Evolutionary conservation across 2,888 invertebrate species (phyloP).

Genomic region (Incurvaria masculella): DNA sequence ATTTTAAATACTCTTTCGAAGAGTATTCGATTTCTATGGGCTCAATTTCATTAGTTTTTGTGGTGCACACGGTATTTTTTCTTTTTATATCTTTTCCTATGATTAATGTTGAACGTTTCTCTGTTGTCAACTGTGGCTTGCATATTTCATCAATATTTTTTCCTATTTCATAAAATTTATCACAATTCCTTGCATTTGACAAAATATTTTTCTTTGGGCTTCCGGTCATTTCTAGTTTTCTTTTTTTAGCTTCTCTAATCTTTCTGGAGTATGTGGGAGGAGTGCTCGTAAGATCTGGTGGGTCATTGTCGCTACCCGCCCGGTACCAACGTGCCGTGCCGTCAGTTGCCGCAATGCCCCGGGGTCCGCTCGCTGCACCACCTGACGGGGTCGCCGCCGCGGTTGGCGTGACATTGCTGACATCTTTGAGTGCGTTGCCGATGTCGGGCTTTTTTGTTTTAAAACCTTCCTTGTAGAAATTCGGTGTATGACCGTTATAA

Average conservation of each 20-base stretch:
- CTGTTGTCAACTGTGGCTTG: no score
- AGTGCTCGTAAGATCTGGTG: constrained; percentile 38
- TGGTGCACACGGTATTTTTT: constrained; percentile 30
- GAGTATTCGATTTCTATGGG: constrained; percentile 59
- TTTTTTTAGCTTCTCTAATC: constrained; percentile 47
- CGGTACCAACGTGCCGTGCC: constrained; percentile 23
- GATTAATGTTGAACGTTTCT: neutral
- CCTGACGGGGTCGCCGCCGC: constrained; percentile 38
- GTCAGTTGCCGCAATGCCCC: constrained; percentile 23
- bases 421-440: constrained; percentile 51
- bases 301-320: constrained; percentile 30
- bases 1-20: constrained; percentile 40
- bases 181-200: no score
- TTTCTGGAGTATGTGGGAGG: constrained; percentile 46
- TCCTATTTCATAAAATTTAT: no score
- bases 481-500: constrained; percentile 55
- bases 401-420: constrained; percentile 61
- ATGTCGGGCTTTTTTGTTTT: constrained; percentile 46
- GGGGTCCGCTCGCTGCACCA: no score
- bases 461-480: constrained; percentile 58
- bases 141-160: no score
- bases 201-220: no score
- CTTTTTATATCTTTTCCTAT: constrained; percentile 19
- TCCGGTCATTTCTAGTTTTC: constrained; percentile 45
- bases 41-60: constrained; percentile 44